Evolutionary conservation across 92 coral and sea anemone species (phyloP).

Genomic region (Palythoa grandis): DNA sequence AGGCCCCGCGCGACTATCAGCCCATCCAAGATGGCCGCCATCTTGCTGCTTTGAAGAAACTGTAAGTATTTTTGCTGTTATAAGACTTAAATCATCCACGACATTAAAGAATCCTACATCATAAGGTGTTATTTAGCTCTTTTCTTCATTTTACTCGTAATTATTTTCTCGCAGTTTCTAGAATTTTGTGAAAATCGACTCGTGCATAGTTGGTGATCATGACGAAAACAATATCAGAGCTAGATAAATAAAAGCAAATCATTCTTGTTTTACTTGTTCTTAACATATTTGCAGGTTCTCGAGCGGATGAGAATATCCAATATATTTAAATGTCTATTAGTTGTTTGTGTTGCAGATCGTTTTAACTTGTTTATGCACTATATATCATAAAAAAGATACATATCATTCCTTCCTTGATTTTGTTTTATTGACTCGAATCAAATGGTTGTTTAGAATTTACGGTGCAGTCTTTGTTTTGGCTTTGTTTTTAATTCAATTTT

Average conservation of each 20-base stretch:
- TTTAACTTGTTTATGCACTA: conserved; percentile 27
- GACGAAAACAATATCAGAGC: conserved; percentile 24
- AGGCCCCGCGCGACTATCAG: conserved; percentile 32
- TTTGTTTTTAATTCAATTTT: conserved; percentile 20
- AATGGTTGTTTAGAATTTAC: conserved; percentile 19
- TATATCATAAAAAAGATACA: conserved; percentile 23
- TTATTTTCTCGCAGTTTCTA: conserved; percentile 23
- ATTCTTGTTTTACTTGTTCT: conserved; percentile 20
- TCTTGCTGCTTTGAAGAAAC: conserved; percentile 10
- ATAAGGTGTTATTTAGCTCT: conserved; percentile 23
- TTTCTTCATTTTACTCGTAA: conserved; percentile 20
- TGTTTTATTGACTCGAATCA: conserved; percentile 12
- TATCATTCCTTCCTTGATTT: conserved; percentile 3
- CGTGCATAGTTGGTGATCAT: conserved; percentile 22
- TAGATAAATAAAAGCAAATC: conserved; percentile 11
- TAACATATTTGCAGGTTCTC: conserved; percentile 31
- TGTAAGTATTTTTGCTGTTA: conserved; percentile 5
- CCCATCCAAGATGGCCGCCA: conserved; percentile 24
- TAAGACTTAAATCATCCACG: neutral
- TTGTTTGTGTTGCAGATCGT: conserved; percentile 33
- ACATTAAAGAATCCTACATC: conserved; percentile 9
- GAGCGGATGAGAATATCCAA: conserved; percentile 16
- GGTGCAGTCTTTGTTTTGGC: conserved; percentile 20
- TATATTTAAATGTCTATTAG: conserved; percentile 19
- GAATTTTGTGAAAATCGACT: conserved; percentile 27